Conservation (phyloP, 2,888 invertebrate species). For the Smittia aterrima region DNA sequence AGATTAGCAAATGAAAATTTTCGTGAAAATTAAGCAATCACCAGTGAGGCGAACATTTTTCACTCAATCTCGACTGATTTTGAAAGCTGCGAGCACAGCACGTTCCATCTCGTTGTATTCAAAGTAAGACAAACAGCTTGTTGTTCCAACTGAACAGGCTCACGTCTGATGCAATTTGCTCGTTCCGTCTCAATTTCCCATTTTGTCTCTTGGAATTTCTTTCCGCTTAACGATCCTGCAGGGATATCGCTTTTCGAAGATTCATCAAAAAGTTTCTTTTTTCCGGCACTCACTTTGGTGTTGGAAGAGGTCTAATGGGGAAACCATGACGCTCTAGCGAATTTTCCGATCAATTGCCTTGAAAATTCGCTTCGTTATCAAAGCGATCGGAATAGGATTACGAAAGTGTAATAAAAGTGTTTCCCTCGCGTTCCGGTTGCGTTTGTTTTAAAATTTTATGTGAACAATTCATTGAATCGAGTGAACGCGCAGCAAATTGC, state of each 20-base stretch:
- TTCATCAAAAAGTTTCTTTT: not conserved
- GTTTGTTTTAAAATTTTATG: not conserved
- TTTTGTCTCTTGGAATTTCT: not conserved
- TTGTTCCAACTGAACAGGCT: not conserved
- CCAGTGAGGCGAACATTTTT: not conserved
- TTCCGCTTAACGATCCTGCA: not conserved
- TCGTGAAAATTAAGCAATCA: no score
- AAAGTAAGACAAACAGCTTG: not conserved
- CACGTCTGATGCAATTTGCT: conserved; percentile 16
- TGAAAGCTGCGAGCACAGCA: not conserved
- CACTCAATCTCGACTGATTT: not conserved
- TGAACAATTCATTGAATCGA: not conserved
- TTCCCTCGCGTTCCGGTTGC: not conserved
- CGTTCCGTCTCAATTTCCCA: not conserved
- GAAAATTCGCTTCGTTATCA: not conserved
- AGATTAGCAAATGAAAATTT: no score
- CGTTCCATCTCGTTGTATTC: not conserved
- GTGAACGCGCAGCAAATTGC: not conserved
- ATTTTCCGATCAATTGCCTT: no score
- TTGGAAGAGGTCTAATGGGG: no score
- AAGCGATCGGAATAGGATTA: not conserved
- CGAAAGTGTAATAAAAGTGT: not conserved
- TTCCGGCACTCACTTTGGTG: no score
- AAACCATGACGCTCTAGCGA: no score
- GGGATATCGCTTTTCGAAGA: not conserved